Evolutionary conservation across 2,797 vertebrate genomes (phyloP), one percentile per base, ranked within the genome.

Genomic region (Sarcophilus harrisii): DNA sequence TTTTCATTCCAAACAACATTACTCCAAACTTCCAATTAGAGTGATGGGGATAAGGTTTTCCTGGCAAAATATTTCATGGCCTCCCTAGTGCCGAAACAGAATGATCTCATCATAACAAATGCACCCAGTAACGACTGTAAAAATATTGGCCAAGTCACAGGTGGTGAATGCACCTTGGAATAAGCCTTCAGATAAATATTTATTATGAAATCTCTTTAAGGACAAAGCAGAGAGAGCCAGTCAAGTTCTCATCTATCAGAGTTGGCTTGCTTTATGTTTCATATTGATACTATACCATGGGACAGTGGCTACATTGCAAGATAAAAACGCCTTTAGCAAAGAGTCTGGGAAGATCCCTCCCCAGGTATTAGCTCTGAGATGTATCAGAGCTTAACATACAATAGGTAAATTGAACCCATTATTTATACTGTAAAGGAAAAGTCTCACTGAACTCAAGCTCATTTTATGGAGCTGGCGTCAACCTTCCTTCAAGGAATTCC

Each of bases 181-280:
- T 60, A n/a, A 54, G 49, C 3, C 29, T 95, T 95, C 55, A 52
- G 87, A 14, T 49, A 94, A 32, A 1, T 52, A 16, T 52, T 32
- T 90, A 38, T 92, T 87, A 58, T 91, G 90, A 73, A 93, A 90
- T 38, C 62, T 9, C 59, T 95, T 54, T 90, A 54, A 91, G 57
- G 29, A 92, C 45, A 87, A 94, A 90, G 89, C 62, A 49, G 62
- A 89, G 38, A 3, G n/a, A 52, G 45, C 55, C 49, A 94, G 57
- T 58, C 52, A 45, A 10, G n/a, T 96, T 94, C 95, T 92, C 21
- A 0, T 59, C 1, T 0, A 24, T 57, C 93, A 73, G 66, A 94
- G 87, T 92, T 57, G 58, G 30, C 57, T 87, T 90, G 93, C 62
- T 91, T n/a, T 49, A 45, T 55, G 45, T 60, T 81, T 45, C 27